Base-by-base conservation (phyloP, 2,113 vertebrate genomes). In the Gopherus flavomarginatus region DNA sequence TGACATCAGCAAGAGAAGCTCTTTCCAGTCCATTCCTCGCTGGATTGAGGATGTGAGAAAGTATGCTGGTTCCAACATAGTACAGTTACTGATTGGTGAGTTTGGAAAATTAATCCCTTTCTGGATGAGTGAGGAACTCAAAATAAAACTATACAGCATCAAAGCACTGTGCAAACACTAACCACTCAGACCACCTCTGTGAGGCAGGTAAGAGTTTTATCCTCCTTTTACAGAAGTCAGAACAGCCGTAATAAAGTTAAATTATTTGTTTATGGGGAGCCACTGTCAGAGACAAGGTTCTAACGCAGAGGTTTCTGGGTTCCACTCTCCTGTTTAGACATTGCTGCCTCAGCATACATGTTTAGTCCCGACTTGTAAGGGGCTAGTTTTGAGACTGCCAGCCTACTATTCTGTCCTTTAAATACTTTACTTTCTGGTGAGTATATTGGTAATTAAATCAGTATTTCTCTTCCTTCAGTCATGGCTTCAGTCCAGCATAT, bases 11-110 rank as follows among this genome's bases (percentile, higher is more conserved):
- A 99, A 98, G 96, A 98, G 95, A 52, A 96, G 98, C 86, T 97
- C 99, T 19, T 99, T 99, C 97, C 95, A 98, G 86, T 98, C 99
- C 1, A 98, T 99, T 91, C 99, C 99, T 50, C 98, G 97, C 97
- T 99, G 99, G 99, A 99, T 99, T 72, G 98, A 99, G 96, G 99
- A 99, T 3, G 98, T 99, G 52, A 97, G 98, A 94, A 99, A 99
- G 89, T 99, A 99, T 0, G 99, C 99, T 0, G 99, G 99, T 13
- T 98, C 98, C 93, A 99, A 97, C 97, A 99, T 99, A 1, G 99
- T 99, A 24, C 98, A 99, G 53, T 88, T 99, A 57, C 97, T 99
- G 27, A 98, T 99, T 0, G 99, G 99, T 99, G 96, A 98, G 98
- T 97, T 14, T 1, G 2, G 86, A 42, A 81, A 49, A 57, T 62